Conservation (phyloP, 2,113 vertebrate species). For the Chloropsis hardwickii region DNA sequence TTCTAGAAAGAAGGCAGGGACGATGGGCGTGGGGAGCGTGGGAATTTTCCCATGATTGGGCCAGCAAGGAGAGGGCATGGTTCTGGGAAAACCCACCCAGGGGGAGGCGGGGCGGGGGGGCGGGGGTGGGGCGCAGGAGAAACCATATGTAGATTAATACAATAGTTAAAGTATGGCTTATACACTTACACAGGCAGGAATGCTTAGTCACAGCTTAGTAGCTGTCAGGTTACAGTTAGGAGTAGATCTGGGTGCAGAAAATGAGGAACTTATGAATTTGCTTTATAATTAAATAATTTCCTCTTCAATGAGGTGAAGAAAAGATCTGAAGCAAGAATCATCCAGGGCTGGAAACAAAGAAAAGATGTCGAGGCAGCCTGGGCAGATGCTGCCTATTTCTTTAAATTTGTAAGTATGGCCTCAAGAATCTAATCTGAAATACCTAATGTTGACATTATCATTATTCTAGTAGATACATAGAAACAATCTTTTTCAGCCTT, state of each 20-base stretch:
- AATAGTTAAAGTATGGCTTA: too few species aligned
- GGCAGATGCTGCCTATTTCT: neutral
- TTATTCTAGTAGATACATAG: neutral
- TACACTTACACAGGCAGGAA: too few species aligned
- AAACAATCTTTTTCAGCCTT: neutral
- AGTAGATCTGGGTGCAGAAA: neutral
- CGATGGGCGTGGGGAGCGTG: too few species aligned
- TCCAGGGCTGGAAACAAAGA: neutral
- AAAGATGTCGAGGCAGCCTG: neutral
- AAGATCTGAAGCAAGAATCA: neutral
- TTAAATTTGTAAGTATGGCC: neutral
- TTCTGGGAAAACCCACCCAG: too few species aligned
- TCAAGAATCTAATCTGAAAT: neutral
- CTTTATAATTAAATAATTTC: neutral
- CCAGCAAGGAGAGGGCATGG: too few species aligned
- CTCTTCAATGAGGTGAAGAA: neutral
- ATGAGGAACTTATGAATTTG: neutral
- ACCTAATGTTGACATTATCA: neutral
- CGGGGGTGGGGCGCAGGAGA: too few species aligned
- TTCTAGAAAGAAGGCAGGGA: too few species aligned
- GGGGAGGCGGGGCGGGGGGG: too few species aligned
- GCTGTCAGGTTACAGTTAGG: neutral
- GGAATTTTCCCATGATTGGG: too few species aligned
- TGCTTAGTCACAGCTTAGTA: neutral
- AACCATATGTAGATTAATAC: too few species aligned